Base-by-base conservation (phyloP, 2,888 invertebrate genomes). In the Eumerus sabulonum region DNA sequence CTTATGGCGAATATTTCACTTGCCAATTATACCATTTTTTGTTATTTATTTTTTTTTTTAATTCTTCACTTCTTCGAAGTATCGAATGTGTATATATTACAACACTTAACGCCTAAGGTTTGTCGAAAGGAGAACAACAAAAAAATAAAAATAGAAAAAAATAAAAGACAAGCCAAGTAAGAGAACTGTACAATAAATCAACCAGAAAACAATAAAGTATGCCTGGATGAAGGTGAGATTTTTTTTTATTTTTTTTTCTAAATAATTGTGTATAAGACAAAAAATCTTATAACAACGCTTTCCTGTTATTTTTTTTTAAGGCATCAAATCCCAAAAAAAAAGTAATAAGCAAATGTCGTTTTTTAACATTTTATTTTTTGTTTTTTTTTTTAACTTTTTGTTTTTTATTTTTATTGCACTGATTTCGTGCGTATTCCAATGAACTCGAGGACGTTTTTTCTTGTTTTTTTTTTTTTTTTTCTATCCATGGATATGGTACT, bases 341-440 rank as follows among this genome's bases (percentile, higher is more conserved):
- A 38, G 47, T 35, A 56, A 47, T 14, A 35, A n/a, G 13, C 27
- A 27, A 27, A 27, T 27, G 27, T 27, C 27, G 17, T 60, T 70
- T 62, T 35, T 56, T 54, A 40, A n/a, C 60, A 7, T 27, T 85
- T 87, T 76, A 76, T 81, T 27, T 27, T 27, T 27, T 27, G 27
- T 70, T 47, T 76, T 44, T 64, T 56, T 62, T 17, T 85, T 87
- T 74, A 82, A 76, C 82, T n/a, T n/a, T n/a, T n/a, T n/a, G n/a
- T n/a, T n/a, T n/a, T n/a, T n/a, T n/a, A n/a, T n/a, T n/a, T n/a
- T n/a, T n/a, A n/a, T n/a, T n/a, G n/a, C n/a, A n/a, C n/a, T n/a
- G n/a, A n/a, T n/a, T n/a, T n/a, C n/a, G n/a, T n/a, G 83, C 60
- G 60, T 53, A 68, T 74, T 70, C 19, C 63, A 53, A 47, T 76